A percentile compares a stretch with the other conserved stretches of the same genome.
Conservation (phyloP, 30 jellyfish, hydroid and myxozoan species). For the Calvadosia cruxmelitensis region DNA sequence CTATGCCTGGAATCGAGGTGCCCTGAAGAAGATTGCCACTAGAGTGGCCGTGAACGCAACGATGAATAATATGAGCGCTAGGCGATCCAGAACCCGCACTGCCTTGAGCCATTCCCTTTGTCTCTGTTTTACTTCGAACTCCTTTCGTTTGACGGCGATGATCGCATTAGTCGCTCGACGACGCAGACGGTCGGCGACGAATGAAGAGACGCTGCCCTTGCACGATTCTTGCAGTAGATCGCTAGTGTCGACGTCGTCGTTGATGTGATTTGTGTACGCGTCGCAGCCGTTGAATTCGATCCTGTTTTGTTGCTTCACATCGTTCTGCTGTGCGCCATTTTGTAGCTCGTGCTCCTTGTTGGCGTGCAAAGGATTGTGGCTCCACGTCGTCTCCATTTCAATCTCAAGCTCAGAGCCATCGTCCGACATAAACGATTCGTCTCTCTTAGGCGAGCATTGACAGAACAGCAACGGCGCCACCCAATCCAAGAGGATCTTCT, state of each 20-base stretch:
- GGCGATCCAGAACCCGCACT: conserved; percentile 48
- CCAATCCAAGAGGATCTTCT: conserved; percentile 40
- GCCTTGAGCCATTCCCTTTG: conserved; percentile 59
- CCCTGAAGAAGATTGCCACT: conserved; percentile 45
- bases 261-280: background rate
- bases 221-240: background rate
- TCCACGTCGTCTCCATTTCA: background rate
- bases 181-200: background rate
- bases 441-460: background rate
- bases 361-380: too few species aligned
- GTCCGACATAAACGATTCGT: background rate
- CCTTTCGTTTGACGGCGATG: conserved; percentile 1
- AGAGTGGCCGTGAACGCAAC: conserved; percentile 38
- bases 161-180: background rate
- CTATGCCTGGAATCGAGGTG: conserved; percentile 33
- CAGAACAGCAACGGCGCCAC: conserved; percentile 55
- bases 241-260: background rate
- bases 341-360: too few species aligned
- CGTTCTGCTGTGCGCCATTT: background rate
- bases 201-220: background rate
- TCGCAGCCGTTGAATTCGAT: background rate
- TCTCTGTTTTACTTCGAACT: conserved; percentile 13
- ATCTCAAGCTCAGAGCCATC: background rate
- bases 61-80: conserved; percentile 31
- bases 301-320: background rate